These are phyloP conservation scores for Quadriops clusia DNA, from an alignment of 2,888 invertebrate genomes.

Conservation along the genomic window DNA sequence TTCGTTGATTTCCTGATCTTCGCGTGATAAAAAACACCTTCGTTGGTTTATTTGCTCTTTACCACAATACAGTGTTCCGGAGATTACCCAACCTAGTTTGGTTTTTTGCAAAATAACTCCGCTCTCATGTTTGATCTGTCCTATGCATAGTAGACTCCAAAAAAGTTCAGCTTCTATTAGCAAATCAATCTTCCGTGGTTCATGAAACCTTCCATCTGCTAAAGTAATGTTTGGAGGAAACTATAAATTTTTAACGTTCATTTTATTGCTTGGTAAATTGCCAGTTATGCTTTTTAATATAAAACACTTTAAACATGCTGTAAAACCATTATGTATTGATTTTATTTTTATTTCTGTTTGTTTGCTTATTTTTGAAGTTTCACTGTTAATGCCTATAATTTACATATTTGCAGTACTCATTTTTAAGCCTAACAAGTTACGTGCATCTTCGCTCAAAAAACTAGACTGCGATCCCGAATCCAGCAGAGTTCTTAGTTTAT, in stretches of 20 bases:
- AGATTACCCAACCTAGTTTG: constrained; percentile 2
- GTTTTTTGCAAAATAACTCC: constrained; percentile 2
- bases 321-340: constrained; percentile 2
- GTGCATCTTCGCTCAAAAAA: too few relatives aligned
- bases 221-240: constrained; percentile 12
- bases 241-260: constrained; percentile 3
- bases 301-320: not conserved
- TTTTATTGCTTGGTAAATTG: not conserved
- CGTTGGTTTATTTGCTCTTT: not conserved
- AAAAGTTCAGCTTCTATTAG: constrained; percentile 13
- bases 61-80: not conserved
- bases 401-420: too few relatives aligned
- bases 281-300: constrained; percentile 4
- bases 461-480: too few relatives aligned
- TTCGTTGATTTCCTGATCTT: not conserved
- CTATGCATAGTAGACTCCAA: constrained; percentile 1
- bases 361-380: constrained; percentile 3
- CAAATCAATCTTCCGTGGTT: constrained; percentile 10
- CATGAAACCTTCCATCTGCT: constrained; percentile 15
- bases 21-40: not conserved
- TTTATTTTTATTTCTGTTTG: constrained; percentile 2
- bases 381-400: constrained; percentile 1
- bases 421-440: too few relatives aligned
- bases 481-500: too few relatives aligned
- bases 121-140: not conserved